Base-by-base conservation (phyloP, 1,140 invertebrate species). In the Drosophila azteca region DNA sequence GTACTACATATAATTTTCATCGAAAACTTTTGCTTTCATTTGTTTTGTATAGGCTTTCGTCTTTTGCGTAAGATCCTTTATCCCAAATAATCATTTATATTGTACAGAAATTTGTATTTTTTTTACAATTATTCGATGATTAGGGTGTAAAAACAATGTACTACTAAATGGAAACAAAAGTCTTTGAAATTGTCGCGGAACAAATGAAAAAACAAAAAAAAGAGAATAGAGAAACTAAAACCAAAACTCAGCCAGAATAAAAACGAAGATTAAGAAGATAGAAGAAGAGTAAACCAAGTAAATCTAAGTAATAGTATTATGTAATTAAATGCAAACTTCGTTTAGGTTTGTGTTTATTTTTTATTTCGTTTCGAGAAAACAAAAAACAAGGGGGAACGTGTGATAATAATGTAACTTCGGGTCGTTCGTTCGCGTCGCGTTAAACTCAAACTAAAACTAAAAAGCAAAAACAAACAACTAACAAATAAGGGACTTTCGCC, bases 341-440 rank as follows among this genome's bases (percentile, higher is more conserved):
- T 74, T 77, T 57, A 59, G 60, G 75, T 75, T 82, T 78, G 66
- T 76, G 49, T 54, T 39, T 4, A 39, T 39, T 39, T 84, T 84
- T 73, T 72, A 59, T 87, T 84, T 81, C 49, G 62, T 81, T 73
- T 73, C 46, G 45, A 62, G 63, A 50, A 22, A 63, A 57, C 48
- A 68, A 54, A 43, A 29, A 45, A 79, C 69, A 55, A 58, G 81
- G 82, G 79, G 82, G 82, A 90, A 81, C 87, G 82, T 90, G 87
- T 90, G 88, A 90, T 90, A 90, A 90, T 77, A 87, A 89, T 74
- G 67, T 89, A 91, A 84, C 66, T 79, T 87, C 81, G 90, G 84
- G 87, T 90, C 85, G 85, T 87, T 90, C 85, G 85, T 81, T 91
- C 90, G 90, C 90, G 90, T 91, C 71, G 83, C 83, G 83, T 65